A percentile compares a stretch with the other conserved stretches of the same genome.
These are phyloP conservation scores for Iselma pallidipennis DNA, from an alignment of 2,888 invertebrate genomes.

Conservation along the genomic window DNA sequence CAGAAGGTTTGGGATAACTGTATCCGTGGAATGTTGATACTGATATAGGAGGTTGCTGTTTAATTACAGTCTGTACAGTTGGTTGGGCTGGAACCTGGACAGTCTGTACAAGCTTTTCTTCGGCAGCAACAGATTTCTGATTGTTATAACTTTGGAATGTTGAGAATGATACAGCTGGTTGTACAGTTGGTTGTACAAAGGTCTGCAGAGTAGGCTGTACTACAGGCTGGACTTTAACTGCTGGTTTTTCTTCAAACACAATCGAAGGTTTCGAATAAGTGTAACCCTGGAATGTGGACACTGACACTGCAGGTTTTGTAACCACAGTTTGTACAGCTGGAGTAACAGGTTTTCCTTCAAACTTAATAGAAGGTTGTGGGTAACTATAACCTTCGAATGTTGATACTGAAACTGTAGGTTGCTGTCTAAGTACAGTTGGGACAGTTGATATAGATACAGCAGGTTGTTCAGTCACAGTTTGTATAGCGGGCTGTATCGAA, in stretches of 20 bases:
- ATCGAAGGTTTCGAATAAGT: conserved; percentile 34
- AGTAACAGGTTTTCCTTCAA: conserved; percentile 20
- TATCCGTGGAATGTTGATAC: not conserved
- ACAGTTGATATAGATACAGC: not conserved
- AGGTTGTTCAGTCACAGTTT: not conserved
- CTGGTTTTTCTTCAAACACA: conserved; percentile 15
- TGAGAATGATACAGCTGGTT: not conserved
- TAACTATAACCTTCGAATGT: conserved; percentile 13
- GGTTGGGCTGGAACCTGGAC: no score
- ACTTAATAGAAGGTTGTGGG: conserved; percentile 32
- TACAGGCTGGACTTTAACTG: not conserved
- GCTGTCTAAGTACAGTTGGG: conserved; percentile 3
- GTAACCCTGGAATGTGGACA: conserved; percentile 7
- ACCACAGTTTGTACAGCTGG: conserved; percentile 2
- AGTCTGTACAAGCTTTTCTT: not conserved
- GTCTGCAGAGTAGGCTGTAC: not conserved
- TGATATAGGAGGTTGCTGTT: conserved; percentile 9
- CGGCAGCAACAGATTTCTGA: not conserved
- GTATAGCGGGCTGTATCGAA: not conserved
- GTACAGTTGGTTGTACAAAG: conserved; percentile 7
- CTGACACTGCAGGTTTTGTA: conserved; percentile 15
- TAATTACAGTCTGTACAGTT: not conserved
- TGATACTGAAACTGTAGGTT: conserved; percentile 13
- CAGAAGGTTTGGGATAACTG: not conserved
- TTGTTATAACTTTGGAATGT: not conserved